Conservation (phyloP, 2,113 vertebrate genomes). For the Malurus alboscapulatus region DNA sequence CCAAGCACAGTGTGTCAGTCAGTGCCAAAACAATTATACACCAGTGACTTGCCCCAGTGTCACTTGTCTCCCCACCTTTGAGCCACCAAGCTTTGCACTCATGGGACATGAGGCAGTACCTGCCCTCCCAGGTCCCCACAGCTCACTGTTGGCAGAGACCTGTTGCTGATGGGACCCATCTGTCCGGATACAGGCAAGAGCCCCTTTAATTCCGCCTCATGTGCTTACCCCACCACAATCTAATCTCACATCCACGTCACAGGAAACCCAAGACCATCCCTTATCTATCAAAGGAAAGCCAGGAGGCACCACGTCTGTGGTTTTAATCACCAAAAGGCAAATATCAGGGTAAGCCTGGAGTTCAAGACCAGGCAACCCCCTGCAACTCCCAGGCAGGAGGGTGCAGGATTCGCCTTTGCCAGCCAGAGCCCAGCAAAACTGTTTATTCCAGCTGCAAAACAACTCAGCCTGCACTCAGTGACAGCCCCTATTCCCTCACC, state of each 20-base stretch:
- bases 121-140: neutral
- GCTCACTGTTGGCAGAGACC: neutral
- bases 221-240: neutral
- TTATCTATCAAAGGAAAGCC: constrained; percentile 54
- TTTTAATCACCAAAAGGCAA: constrained; percentile 14
- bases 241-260: constrained; percentile 62
- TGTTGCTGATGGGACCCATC: neutral
- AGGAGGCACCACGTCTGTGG: neutral
- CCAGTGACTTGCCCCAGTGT: neutral
- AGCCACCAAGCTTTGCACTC: neutral
- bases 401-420: neutral
- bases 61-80: neutral
- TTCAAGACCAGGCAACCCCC: constrained; percentile 38
- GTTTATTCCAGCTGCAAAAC: neutral
- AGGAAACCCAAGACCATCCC: constrained; percentile 41
- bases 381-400: neutral
- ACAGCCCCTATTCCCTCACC: neutral
- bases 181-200: neutral
- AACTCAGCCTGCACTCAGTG: neutral
- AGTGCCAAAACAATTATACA: neutral
- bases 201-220: neutral
- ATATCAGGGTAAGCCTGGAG: constrained; percentile 9
- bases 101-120: neutral
- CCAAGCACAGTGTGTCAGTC: neutral
- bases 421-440: neutral